A percentile compares a stretch with the other conserved stretches of the same genome.
These are phyloP conservation scores for Pitangus sulphuratus DNA, from an alignment of 2,797 vertebrate species.

Conservation along the genomic window DNA sequence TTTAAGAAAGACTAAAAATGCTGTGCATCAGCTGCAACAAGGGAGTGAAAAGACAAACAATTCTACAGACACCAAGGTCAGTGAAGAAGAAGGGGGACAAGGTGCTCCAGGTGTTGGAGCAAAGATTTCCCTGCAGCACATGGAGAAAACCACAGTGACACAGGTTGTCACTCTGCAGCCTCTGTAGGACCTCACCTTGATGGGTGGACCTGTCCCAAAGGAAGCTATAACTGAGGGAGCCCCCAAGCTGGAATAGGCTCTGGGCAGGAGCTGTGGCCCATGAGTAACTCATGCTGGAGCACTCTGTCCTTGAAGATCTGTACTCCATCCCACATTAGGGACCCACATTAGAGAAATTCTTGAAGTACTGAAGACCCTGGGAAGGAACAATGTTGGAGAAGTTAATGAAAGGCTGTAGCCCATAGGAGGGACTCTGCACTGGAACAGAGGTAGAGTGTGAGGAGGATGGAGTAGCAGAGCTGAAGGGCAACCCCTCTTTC, in stretches of 20 bases:
- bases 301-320: background rate
- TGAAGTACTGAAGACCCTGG: background rate
- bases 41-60: background rate
- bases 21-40: background rate
- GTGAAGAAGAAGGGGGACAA: background rate
- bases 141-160: background rate
- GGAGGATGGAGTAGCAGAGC: background rate
- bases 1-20: background rate
- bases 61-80: background rate
- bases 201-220: background rate
- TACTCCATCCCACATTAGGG: background rate
- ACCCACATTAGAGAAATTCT: background rate
- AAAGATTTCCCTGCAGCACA: background rate
- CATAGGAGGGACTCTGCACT: background rate
- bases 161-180: background rate
- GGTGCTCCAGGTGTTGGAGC: background rate
- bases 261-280: background rate
- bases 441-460: background rate
- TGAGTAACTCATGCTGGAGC: background rate
- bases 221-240: background rate
- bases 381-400: background rate
- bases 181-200: fast-evolving
- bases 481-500: background rate
- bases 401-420: background rate
- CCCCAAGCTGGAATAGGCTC: background rate